These are phyloP conservation scores for Pammene fasciana DNA, from an alignment of 2,888 invertebrate species.

Conservation along the genomic window DNA sequence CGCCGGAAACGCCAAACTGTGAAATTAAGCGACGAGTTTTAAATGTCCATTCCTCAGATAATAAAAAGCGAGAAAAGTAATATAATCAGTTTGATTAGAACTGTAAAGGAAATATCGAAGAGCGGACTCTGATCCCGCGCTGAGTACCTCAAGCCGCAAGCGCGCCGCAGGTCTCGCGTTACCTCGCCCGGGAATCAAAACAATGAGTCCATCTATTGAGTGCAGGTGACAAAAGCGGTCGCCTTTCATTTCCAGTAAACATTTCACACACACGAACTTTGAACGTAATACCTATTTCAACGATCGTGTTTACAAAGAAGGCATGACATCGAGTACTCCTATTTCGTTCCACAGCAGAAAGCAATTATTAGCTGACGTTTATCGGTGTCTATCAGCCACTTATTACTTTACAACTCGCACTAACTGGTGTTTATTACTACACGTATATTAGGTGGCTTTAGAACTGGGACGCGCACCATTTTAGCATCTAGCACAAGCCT, in stretches of 20 bases:
- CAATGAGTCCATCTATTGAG: constrained; percentile 63
- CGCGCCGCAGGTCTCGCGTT: constrained; percentile 61
- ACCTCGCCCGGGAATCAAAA: constrained; percentile 65
- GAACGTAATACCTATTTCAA: constrained; percentile 11
- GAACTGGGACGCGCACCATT: constrained; percentile 54
- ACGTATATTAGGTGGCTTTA: constrained; percentile 34
- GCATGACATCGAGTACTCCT: not conserved
- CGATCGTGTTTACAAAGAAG: constrained; percentile 16
- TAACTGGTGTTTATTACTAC: constrained; percentile 48
- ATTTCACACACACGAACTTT: constrained; percentile 13
- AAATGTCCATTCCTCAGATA: constrained; percentile 46
- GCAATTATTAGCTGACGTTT: constrained; percentile 34
- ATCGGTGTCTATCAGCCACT: constrained; percentile 29
- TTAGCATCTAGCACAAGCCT: constrained; percentile 46
- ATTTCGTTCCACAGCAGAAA: constrained; percentile 12
- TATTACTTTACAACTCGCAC: constrained; percentile 32
- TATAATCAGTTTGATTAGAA: constrained; percentile 43
- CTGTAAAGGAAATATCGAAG: constrained; percentile 46
- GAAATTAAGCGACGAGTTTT: constrained; percentile 44
- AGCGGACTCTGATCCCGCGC: constrained; percentile 44
- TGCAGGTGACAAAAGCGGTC: constrained; percentile 59
- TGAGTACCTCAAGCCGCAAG: constrained; percentile 56
- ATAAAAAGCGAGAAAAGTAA: constrained; percentile 43
- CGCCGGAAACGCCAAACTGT: constrained; percentile 46
- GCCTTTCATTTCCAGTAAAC: constrained; percentile 30